Percentiles rank a stretch among this genome's conserved stretches.
phyloP scores from a whole-genome alignment of 2,113 vertebrate species.

The Leptosomus discolor region DNA sequence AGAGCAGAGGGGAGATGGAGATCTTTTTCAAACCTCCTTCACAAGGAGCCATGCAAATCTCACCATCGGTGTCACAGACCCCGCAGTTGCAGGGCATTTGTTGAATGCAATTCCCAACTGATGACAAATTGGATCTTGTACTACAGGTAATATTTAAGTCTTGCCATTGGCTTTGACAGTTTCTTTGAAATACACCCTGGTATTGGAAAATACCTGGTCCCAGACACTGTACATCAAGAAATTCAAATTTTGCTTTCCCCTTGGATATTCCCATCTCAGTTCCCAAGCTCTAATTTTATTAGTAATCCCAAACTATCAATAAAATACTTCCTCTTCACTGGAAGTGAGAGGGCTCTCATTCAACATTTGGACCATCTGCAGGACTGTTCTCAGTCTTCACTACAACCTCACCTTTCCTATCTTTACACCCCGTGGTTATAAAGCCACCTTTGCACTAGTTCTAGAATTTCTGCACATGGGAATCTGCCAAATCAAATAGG shows the following conservation, averaged over 20 bases:
- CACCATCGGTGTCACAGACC: neutral
- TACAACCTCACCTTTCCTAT: neutral
- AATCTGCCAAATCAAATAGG: neutral
- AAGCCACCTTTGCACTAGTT: neutral
- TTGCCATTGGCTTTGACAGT: neutral
- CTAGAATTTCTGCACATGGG: neutral
- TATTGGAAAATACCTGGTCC: neutral
- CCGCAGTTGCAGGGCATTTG: neutral
- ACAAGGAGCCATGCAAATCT: neutral
- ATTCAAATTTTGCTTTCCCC: neutral
- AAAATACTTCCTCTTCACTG: neutral
- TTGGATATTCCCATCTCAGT: neutral
- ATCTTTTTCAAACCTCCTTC: neutral
- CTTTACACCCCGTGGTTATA: neutral
- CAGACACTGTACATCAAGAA: neutral
- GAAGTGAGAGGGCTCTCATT: neutral
- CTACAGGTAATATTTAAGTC: fast-evolving
- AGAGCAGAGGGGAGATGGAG: neutral
- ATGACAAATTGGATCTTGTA: neutral
- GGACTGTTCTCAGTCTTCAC: neutral
- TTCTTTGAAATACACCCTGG: neutral
- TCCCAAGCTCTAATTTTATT: neutral
- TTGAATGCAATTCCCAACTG: neutral
- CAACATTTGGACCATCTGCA: neutral
- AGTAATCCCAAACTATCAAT: neutral